Percentiles rank a stretch among this genome's conserved stretches.
Evolutionary conservation across 2,113 vertebrate species (phyloP).

Genomic region (Elephas maximus): DNA sequence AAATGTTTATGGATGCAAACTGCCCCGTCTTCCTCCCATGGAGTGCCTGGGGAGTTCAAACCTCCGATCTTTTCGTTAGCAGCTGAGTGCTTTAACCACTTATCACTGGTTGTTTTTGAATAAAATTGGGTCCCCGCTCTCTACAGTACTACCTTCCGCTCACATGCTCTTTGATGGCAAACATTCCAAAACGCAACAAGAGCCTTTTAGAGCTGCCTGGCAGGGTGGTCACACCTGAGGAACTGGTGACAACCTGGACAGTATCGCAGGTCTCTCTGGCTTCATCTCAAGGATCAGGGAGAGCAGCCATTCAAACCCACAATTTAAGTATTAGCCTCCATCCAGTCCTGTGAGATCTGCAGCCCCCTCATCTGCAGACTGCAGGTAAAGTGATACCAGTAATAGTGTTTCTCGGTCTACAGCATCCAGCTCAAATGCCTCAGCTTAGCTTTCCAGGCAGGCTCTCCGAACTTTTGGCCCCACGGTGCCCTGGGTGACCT

Average conservation of each 20-base stretch:
- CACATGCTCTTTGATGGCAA: slow-evolving; percentile 63
- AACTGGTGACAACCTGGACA: neutral
- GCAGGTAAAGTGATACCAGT: neutral
- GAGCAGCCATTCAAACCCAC: neutral
- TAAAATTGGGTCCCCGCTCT: neutral
- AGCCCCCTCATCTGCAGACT: neutral
- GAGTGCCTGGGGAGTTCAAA: too few species aligned
- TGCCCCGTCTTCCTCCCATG: neutral
- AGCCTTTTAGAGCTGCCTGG: slow-evolving; percentile 45
- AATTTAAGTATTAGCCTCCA: neutral
- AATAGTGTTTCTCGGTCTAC: accelerated
- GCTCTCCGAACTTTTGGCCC: neutral
- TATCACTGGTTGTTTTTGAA: neutral
- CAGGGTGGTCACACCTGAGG: slow-evolving; percentile 23
- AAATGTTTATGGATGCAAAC: neutral
- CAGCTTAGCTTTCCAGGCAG: neutral
- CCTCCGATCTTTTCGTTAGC: too few species aligned
- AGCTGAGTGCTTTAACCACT: neutral
- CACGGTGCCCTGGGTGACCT: neutral
- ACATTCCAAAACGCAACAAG: slow-evolving; percentile 42
- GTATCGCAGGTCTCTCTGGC: neutral
- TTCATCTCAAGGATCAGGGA: neutral
- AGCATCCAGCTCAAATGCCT: neutral
- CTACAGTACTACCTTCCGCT: neutral
- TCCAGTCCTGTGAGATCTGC: accelerated